A percentile compares a stretch with the other conserved stretches of the same genome.
These are phyloP conservation scores for Ceramica pisi DNA, from an alignment of 2,888 invertebrate genomes.

Conservation along the genomic window DNA sequence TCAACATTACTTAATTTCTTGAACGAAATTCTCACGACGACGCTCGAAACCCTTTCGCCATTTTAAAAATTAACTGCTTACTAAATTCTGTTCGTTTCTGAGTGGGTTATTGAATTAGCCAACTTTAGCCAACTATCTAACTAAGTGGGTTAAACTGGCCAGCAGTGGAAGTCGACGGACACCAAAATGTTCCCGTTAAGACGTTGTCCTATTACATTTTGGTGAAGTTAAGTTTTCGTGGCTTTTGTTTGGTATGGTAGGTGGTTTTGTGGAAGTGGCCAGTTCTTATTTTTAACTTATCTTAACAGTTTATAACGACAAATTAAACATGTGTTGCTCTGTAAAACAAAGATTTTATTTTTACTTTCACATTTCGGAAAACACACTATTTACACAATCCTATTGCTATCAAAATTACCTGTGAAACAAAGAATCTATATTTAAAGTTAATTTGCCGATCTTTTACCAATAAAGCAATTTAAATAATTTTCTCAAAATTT, in stretches of 20 bases:
- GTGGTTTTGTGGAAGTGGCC: not conserved
- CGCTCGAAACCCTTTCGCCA: slow-evolving; percentile 32
- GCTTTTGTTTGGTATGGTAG: not conserved
- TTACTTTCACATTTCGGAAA: too few species aligned
- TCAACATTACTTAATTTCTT: slow-evolving; percentile 40
- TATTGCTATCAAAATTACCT: too few species aligned
- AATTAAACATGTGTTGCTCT: too few species aligned
- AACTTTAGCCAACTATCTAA: slow-evolving; percentile 71
- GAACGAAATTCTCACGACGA: slow-evolving; percentile 22
- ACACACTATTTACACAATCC: too few species aligned
- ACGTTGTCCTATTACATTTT: slow-evolving; percentile 41
- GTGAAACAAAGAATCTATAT: too few species aligned
- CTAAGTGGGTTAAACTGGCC: slow-evolving; percentile 54
- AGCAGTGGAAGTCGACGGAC: slow-evolving; percentile 43
- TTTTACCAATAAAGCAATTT: too few species aligned
- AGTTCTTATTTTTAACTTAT: not conserved
- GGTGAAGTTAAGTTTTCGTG: slow-evolving; percentile 3
- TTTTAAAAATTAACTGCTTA: slow-evolving; percentile 64
- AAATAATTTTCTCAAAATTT: too few species aligned
- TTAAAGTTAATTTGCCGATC: too few species aligned
- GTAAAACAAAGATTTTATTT: too few species aligned
- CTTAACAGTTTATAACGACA: too few species aligned
- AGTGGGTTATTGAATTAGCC: slow-evolving; percentile 70
- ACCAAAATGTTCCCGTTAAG: slow-evolving; percentile 56
- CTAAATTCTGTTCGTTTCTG: slow-evolving; percentile 66